Evolutionary conservation across 2,797 vertebrate species (phyloP).

Genomic region (Gastrophryne carolinensis): DNA sequence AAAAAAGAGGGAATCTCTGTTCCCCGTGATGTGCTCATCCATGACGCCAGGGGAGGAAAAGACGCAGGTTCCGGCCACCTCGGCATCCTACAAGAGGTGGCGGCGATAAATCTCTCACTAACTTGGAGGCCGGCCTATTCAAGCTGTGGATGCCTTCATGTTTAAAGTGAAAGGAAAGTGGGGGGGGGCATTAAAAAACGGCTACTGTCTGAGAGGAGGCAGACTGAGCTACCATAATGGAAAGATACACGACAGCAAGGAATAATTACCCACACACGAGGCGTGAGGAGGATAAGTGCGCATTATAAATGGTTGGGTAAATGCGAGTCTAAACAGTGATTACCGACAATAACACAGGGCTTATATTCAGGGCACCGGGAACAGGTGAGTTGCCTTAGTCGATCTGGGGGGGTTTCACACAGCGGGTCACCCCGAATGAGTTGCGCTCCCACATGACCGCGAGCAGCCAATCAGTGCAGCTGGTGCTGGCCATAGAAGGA

Average conservation of each 20-base stretch:
- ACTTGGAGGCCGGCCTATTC: not conserved
- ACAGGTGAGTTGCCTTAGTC: no score
- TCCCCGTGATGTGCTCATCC: not conserved
- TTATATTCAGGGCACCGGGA: no score
- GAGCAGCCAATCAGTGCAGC: no score
- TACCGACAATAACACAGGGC: no score
- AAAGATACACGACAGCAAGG: not conserved
- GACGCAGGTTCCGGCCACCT: not conserved
- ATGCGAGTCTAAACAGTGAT: no score
- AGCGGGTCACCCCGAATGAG: no score
- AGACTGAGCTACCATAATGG: not conserved
- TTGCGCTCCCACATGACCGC: no score
- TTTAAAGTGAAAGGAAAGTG: not conserved
- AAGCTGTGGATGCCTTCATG: not conserved
- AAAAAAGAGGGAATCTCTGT: not conserved
- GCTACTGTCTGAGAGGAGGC: not conserved
- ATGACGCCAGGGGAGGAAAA: not conserved
- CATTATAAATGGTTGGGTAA: no score
- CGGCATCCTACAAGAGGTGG: not conserved
- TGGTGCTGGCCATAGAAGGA: no score
- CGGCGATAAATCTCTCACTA: not conserved
- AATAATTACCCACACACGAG: not conserved
- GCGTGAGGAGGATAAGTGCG: not conserved
- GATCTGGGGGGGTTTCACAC: no score
- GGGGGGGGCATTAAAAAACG: not conserved